Percentiles rank a stretch among this genome's conserved stretches.
Conservation (phyloP, 2,797 vertebrate species). For the Lithobates pipiens region DNA sequence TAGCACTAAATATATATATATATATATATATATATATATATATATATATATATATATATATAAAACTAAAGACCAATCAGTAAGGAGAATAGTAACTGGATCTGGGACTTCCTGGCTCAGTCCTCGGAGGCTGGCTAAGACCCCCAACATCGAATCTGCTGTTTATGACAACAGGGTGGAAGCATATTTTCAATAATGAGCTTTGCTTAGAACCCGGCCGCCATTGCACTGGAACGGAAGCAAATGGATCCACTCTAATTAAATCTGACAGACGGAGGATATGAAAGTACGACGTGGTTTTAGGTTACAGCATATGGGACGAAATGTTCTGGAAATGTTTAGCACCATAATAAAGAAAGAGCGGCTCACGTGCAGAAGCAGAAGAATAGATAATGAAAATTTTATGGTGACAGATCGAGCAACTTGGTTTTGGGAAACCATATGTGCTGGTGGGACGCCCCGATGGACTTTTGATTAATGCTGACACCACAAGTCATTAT, state of each 20-base stretch:
- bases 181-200: too few relatives aligned
- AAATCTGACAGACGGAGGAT: constrained; percentile 16
- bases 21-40: too few relatives aligned
- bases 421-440: constrained; percentile 43
- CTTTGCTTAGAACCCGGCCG: too few relatives aligned
- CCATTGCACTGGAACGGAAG: too few relatives aligned
- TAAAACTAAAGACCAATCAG: too few relatives aligned
- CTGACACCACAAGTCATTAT: constrained; percentile 52
- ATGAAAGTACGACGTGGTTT: constrained; percentile 23
- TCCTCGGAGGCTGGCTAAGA: too few relatives aligned
- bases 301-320: constrained; percentile 27
- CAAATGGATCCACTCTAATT: constrained; percentile 7
- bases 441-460: constrained; percentile 37
- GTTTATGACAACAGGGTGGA: too few relatives aligned
- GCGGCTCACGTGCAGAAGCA: constrained; percentile 42
- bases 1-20: too few relatives aligned
- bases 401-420: constrained; percentile 36
- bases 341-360: constrained; percentile 42
- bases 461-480: constrained; percentile 47
- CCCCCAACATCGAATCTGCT: too few relatives aligned
- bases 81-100: too few relatives aligned
- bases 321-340: constrained; percentile 48
- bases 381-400: constrained; percentile 47
- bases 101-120: too few relatives aligned
- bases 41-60: too few relatives aligned